Base-by-base conservation (phyloP, 2,888 invertebrate genomes). In the Neria commutata region DNA sequence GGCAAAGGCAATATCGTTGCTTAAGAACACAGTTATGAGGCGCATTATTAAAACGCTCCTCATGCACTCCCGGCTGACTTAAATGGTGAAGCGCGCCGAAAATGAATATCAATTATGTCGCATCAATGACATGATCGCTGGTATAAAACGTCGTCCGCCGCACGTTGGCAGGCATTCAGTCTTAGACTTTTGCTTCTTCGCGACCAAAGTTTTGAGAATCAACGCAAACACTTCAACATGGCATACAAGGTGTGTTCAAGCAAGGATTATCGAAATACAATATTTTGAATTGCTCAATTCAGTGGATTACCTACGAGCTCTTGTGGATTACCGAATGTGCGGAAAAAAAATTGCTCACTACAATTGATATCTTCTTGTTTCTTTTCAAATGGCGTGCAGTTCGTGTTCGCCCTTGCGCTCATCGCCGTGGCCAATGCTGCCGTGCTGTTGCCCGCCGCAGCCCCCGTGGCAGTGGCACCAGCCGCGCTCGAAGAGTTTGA, bases 91-190 rank as follows among this genome's bases (percentile, higher is more conserved):
- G 58, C 58, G 56, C 61, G 72, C 70, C 69, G 67, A 73, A 73
- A 73, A 58, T 66, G 75, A 76, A 78, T 77, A 70, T 70, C 68
- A 77, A 78, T 77, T 74, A 75, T 68, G 70, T 66, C 65, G 67
- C 66, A 69, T 75, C 77, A 77, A 77, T 78, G 78, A 67, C 78
- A 73, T 52, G 61, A 58, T 58, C 25, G 60, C 54, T 64, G 68
- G 64, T 76, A 77, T 78, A 77, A 71, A 77, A 73, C 63, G 67
- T 63, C 58, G 57, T 62, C 56, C 65, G 45, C 62, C 59, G 45
- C 51, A 51, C 49, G 58, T 54, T 59, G 56, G 42, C 65, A 68
- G 66, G 67, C 76, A 77, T 74, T 77, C 77, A 77, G 77, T 74
- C 62, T 71, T 70, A 48, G 61, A 65, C 68, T 62, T 67, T 62